phyloP scores from a whole-genome alignment of 1,140 invertebrate species.

The Andrena cerasifolii region DNA sequence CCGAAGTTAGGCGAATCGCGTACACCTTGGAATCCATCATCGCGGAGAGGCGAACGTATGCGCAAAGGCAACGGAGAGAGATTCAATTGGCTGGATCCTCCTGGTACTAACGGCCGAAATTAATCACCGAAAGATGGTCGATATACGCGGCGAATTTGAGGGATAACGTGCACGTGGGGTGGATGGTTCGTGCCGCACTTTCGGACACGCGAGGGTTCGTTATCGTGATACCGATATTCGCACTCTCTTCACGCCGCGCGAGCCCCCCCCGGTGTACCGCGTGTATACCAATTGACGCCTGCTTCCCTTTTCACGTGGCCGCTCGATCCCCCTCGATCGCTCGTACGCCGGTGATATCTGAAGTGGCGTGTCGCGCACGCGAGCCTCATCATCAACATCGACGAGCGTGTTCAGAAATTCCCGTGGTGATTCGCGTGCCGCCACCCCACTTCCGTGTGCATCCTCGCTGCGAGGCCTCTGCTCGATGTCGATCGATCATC shows the following conservation, averaged over 20 bases:
- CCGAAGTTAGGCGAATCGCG: too few relatives aligned
- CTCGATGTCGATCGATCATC: conserved; percentile 6
- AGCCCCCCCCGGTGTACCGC: not conserved
- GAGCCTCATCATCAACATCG: conserved; percentile 29
- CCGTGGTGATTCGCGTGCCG: not conserved
- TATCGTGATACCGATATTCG: conserved; percentile 52
- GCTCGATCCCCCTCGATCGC: conserved; percentile 41
- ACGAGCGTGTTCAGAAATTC: conserved; percentile 8
- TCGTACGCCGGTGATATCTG: conserved; percentile 35
- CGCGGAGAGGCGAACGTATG: too few relatives aligned
- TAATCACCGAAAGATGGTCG: conserved; percentile 39
- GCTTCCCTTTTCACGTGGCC: conserved; percentile 46
- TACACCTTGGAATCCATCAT: too few relatives aligned
- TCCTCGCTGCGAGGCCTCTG: not conserved
- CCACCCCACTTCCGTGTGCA: not conserved
- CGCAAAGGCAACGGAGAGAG: too few relatives aligned
- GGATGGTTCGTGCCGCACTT: conserved; percentile 21
- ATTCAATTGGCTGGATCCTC: conserved; percentile 3
- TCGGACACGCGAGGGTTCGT: conserved; percentile 46
- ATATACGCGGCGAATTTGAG: conserved; percentile 19
- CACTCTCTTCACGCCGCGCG: conserved; percentile 43
- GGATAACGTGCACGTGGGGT: conserved; percentile 6
- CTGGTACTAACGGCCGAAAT: conserved; percentile 41
- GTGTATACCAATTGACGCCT: conserved; percentile 48
- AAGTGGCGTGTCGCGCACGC: conserved; percentile 46